phyloP scores from a whole-genome alignment of 2,797 vertebrate genomes.

The Poeciliopsis presidionis region DNA sequence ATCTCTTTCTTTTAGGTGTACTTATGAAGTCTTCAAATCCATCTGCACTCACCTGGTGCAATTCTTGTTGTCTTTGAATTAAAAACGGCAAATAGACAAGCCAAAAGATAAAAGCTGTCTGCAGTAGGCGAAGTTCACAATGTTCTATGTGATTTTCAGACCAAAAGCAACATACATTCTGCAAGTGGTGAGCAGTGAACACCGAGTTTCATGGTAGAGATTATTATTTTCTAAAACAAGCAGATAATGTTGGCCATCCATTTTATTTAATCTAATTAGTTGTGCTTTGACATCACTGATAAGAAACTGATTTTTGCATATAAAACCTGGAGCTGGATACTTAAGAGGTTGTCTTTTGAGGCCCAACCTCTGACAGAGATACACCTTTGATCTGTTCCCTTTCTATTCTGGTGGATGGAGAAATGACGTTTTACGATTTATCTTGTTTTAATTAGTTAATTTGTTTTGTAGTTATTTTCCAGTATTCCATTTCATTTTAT shows the following conservation, averaged over 20 bases:
- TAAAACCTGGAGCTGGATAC: no score
- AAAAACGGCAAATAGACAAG: not conserved
- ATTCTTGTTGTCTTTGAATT: not conserved
- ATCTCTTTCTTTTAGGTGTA: conserved; percentile 20
- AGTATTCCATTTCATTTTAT: no score
- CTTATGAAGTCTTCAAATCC: conserved; percentile 20
- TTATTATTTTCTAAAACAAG: not conserved
- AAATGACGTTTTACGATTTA: no score
- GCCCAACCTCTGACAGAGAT: no score
- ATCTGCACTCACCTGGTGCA: not conserved
- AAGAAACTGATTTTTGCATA: no score
- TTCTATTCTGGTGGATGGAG: no score
- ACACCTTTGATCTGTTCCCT: no score
- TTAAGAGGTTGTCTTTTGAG: no score
- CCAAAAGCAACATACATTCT: not conserved
- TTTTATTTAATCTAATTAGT: no score
- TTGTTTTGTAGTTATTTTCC: no score
- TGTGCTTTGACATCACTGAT: no score
- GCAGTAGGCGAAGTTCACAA: not conserved
- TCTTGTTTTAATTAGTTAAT: no score
- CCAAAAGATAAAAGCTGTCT: not conserved
- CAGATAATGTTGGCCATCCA: not conserved
- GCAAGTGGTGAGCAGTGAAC: not conserved
- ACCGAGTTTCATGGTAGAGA: not conserved
- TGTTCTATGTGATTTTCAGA: not conserved